Percentiles rank a stretch among this genome's conserved stretches.
These are phyloP conservation scores for Pyrocoelia pectoralis DNA, from an alignment of 2,888 invertebrate species.

Conservation along the genomic window DNA sequence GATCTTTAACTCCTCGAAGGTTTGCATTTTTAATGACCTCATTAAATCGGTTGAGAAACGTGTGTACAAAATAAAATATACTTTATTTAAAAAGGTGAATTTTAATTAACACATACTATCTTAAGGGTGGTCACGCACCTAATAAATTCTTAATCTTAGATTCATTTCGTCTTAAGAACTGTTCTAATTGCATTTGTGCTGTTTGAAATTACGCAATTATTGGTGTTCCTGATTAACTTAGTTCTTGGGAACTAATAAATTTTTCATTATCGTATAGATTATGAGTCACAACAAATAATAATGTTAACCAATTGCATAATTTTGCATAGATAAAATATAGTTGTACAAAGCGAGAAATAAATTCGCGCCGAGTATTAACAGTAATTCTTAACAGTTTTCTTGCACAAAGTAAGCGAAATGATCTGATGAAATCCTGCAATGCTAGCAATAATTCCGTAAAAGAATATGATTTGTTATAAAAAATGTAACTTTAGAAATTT, in stretches of 20 bases:
- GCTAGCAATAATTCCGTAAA: conserved; percentile 6
- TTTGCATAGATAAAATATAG: conserved; percentile 1
- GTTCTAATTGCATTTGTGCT: too few species aligned
- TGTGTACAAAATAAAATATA: not conserved
- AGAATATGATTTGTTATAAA: conserved; percentile 2
- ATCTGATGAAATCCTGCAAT: conserved; percentile 6
- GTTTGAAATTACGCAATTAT: too few species aligned
- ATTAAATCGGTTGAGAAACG: not conserved
- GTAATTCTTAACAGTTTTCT: not conserved
- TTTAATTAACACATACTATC: not conserved
- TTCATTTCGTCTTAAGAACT: too few species aligned
- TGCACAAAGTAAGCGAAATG: conserved; percentile 2
- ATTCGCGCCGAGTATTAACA: not conserved
- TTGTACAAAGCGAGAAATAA: not conserved
- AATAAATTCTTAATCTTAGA: too few species aligned
- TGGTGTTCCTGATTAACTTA: not conserved
- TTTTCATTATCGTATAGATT: not conserved
- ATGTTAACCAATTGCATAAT: conserved; percentile 2
- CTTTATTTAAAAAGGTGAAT: conserved; percentile 1
- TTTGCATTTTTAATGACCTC: conserved; percentile 1
- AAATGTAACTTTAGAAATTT: not conserved
- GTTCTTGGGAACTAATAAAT: not conserved
- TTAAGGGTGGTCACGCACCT: too few species aligned
- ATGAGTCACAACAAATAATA: not conserved
- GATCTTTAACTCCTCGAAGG: conserved; percentile 9